Base-by-base conservation (phyloP, 2,113 vertebrate species). In the Sphyrna mokarran region DNA sequence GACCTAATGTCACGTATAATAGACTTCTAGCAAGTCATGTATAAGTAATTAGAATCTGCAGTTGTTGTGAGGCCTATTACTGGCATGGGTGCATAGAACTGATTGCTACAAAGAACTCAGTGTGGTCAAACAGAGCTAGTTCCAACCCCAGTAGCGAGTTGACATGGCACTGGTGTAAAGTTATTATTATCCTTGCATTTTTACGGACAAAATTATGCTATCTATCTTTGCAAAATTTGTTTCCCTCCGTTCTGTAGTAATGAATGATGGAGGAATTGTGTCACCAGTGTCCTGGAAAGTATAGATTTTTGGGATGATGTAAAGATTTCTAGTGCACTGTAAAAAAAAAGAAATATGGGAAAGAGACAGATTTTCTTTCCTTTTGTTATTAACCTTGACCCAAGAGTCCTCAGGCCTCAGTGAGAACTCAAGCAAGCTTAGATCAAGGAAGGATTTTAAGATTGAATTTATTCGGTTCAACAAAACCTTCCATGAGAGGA, bases 361-460 rank as follows among this genome's bases (percentile, higher is more conserved):
- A 97, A 97, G 97, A 29, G 97, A 97, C 97, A 97, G 97, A 96
- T 97, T 98, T 97, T 97, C 97, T 96, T 97, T 96, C 97, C 98
- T 97, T 98, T 98, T 98, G 97, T 98, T 98, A 97, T 96, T 97
- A 97, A 97, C 97, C 97, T 97, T 98, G 98, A 98, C 98, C 98
- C 97, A 96, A 96, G 97, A 97, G 98, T 97, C 97, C 96, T 97
- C 97, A 97, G 98, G 97, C 97, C 97, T 98, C 95, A 66, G 97
- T 76, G 96, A 98, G 98, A 98, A 97, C 97, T 98, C 98, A 98
- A 98, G 97, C 97, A 97, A 97, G 97, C 98, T 98, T 97, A 98
- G 98, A 98, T 99, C 98, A 98, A 98, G 97, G 98, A 97, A 98
- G 97, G 97, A 97, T 98, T 99, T 98, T 98, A 98, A 98, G 98